Percentiles rank a stretch among this genome's conserved stretches.
phyloP scores from a whole-genome alignment of 2,113 vertebrate species.

The Cephalopholis sonnerati region DNA sequence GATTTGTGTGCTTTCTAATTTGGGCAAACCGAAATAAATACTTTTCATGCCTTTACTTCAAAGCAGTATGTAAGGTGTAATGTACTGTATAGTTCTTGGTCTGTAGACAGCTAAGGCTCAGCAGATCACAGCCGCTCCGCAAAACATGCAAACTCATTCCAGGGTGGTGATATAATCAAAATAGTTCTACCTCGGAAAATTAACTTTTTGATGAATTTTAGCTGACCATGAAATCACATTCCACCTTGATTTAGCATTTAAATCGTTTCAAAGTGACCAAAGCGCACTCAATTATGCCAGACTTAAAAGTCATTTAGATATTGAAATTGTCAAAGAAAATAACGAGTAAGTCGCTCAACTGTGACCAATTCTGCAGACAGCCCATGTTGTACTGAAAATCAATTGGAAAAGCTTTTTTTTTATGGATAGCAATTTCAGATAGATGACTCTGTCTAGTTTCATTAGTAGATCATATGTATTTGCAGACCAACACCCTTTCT shows the following conservation, averaged over 20 bases:
- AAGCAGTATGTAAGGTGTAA: not conserved
- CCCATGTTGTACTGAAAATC: slow-evolving; percentile 23
- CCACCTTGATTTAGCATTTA: slow-evolving; percentile 63
- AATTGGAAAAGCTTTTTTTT: not conserved
- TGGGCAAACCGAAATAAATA: slow-evolving; percentile 1
- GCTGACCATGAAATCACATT: slow-evolving; percentile 60
- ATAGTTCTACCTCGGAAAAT: slow-evolving; percentile 52
- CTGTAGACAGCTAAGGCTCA: not conserved
- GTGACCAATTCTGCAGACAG: slow-evolving; percentile 39
- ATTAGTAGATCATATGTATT: slow-evolving; percentile 22
- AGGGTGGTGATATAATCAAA: slow-evolving; percentile 39
- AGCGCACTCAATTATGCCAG: slow-evolving; percentile 42
- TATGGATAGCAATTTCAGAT: slow-evolving; percentile 26
- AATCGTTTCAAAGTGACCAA: slow-evolving; percentile 55
- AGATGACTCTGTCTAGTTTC: slow-evolving; percentile 14
- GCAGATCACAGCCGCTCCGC: slow-evolving; percentile 17
- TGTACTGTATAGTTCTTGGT: not conserved
- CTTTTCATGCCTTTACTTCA: not conserved
- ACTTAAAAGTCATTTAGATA: slow-evolving; percentile 52
- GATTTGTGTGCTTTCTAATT: not conserved
- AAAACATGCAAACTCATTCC: slow-evolving; percentile 46
- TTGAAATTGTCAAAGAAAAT: slow-evolving; percentile 52
- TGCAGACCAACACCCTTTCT: not conserved
- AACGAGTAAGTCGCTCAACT: slow-evolving; percentile 28
- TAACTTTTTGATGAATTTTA: slow-evolving; percentile 55